These are phyloP conservation scores for Rhinopomastus cyanomelas DNA, from an alignment of 2,113 vertebrate species.

Conservation along the genomic window DNA sequence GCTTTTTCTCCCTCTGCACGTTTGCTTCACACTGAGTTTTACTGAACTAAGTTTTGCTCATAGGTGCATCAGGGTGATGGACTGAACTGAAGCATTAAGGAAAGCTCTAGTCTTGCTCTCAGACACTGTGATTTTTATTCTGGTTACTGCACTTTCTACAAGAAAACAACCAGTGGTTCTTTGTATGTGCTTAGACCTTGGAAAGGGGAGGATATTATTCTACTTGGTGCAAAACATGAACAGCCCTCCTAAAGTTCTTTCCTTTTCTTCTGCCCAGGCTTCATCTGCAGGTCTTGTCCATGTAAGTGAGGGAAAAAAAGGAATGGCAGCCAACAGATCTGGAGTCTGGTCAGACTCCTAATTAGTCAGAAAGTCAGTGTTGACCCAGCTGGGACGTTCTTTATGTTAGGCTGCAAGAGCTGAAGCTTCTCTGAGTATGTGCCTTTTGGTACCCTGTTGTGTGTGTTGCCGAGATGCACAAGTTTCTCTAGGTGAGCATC, in stretches of 20 bases:
- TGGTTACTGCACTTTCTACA: not conserved
- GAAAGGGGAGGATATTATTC: not conserved
- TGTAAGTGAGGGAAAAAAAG: constrained; percentile 16
- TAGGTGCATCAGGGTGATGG: not conserved
- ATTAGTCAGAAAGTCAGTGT: constrained; percentile 43
- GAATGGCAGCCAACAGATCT: constrained; percentile 33
- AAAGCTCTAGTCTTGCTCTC: not conserved
- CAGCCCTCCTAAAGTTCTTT: constrained; percentile 38
- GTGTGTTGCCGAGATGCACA: constrained; percentile 18
- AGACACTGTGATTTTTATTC: not conserved
- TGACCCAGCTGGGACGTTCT: constrained; percentile 7
- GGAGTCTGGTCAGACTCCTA: constrained; percentile 58
- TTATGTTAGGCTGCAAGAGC: constrained; percentile 33
- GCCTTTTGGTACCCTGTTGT: constrained; percentile 14
- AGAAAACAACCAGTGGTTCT: not conserved
- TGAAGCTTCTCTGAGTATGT: constrained; percentile 3
- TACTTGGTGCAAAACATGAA: not conserved
- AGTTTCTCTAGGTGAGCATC: constrained; percentile 49
- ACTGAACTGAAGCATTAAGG: constrained; percentile 13
- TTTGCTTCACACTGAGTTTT: constrained; percentile 19
- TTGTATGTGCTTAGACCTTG: not conserved
- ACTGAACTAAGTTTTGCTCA: constrained; percentile 1
- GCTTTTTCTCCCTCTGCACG: not conserved
- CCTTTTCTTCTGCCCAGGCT: constrained; percentile 57
- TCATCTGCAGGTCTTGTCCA: constrained; percentile 33